A percentile compares a stretch with the other conserved stretches of the same genome.
phyloP scores from a whole-genome alignment of 2,888 invertebrate species.

The Drosophila ustulata region DNA sequence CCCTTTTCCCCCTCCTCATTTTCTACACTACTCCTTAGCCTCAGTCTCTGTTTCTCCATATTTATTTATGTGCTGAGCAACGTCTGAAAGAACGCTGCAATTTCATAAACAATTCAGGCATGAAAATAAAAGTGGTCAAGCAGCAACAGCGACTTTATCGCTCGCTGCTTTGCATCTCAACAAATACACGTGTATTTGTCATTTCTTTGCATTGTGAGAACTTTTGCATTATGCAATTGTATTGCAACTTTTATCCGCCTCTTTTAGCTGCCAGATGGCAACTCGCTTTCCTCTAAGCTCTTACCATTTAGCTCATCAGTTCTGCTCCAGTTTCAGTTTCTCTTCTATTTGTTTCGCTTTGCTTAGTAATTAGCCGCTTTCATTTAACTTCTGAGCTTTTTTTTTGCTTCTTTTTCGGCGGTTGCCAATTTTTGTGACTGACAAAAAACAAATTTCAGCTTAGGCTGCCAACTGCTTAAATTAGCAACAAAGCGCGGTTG shows the following conservation, averaged over 20 bases:
- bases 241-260: conserved; percentile 18
- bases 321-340: conserved; percentile 54
- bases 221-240: conserved; percentile 49
- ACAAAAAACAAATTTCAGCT: conserved; percentile 12
- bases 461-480: conserved; percentile 33
- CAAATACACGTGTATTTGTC: conserved; percentile 14
- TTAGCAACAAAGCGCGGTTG: neutral
- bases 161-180: conserved; percentile 53
- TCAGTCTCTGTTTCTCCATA: conserved; percentile 6
- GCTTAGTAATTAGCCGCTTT: conserved; percentile 47
- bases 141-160: conserved; percentile 42
- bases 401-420: conserved; percentile 21
- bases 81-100: conserved; percentile 46
- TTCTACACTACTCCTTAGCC: neutral
- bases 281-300: conserved; percentile 42
- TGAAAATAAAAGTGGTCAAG: conserved; percentile 79
- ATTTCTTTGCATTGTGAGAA: conserved; percentile 47
- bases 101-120: conserved; percentile 76
- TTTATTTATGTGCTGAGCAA: conserved; percentile 13
- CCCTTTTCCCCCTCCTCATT: neutral
- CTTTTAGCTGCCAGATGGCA: conserved; percentile 2
- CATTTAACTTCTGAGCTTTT: conserved; percentile 21
- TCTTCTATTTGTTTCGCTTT: conserved; percentile 5
- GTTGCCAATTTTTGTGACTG: conserved; percentile 44
- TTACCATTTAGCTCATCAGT: conserved; percentile 44